These are phyloP conservation scores for Spicauda simplicius DNA, from an alignment of 2,888 invertebrate species.

Conservation along the genomic window DNA sequence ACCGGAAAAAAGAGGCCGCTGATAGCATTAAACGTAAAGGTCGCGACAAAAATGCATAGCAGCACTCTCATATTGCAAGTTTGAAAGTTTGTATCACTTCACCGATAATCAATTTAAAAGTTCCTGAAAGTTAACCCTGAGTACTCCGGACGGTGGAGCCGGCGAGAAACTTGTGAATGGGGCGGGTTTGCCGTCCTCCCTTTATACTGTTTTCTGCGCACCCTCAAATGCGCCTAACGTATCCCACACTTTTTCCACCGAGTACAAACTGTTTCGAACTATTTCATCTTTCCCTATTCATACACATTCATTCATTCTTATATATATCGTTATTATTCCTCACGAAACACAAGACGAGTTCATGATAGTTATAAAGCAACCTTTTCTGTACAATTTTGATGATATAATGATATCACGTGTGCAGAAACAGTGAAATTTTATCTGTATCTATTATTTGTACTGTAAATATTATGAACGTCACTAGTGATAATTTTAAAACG, in stretches of 20 bases:
- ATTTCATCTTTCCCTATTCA: not conserved
- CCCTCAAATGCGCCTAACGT: constrained; percentile 64
- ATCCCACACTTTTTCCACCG: constrained; percentile 25
- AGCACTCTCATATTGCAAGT: constrained; percentile 66
- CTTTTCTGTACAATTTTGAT: constrained; percentile 47
- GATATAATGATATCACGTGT: constrained; percentile 55
- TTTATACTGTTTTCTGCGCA: constrained; percentile 81
- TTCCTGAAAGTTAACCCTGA: constrained; percentile 47
- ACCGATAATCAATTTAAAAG: constrained; percentile 55
- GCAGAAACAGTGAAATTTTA: constrained; percentile 69
- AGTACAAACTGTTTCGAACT: constrained; percentile 14
- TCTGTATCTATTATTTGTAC: constrained; percentile 62
- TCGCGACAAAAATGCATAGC: constrained; percentile 58
- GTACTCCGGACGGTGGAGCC: constrained; percentile 58
- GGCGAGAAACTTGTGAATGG: constrained; percentile 73
- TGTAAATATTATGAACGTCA: constrained; percentile 68
- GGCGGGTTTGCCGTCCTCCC: constrained; percentile 61
- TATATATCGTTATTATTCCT: not conserved
- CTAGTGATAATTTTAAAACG: constrained; percentile 41
- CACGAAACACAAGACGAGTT: constrained; percentile 32
- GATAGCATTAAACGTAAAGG: constrained; percentile 63
- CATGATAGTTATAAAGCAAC: constrained; percentile 40
- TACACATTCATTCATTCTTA: not conserved
- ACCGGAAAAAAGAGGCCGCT: constrained; percentile 71
- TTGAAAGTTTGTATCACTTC: constrained; percentile 56